Conservation (phyloP, 2,888 invertebrate species). For the Glomeris marginata region DNA sequence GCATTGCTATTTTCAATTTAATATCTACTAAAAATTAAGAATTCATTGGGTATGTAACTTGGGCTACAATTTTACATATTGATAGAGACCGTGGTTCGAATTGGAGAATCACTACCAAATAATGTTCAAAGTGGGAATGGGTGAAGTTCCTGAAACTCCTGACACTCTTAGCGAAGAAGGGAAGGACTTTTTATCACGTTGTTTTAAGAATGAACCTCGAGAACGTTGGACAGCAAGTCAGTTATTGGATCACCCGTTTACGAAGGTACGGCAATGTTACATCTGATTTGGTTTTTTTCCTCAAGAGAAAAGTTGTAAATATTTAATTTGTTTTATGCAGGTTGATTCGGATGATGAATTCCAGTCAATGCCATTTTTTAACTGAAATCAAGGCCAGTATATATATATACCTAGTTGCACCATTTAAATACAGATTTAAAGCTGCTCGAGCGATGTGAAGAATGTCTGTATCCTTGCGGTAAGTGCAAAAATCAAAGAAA, state of each 20-base stretch:
- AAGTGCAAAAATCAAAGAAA: no score
- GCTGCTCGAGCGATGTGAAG: no score
- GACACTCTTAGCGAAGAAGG: slow-evolving; percentile 64
- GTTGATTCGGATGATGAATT: slow-evolving; percentile 11
- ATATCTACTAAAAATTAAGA: no score
- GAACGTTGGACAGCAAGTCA: slow-evolving; percentile 51
- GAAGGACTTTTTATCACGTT: slow-evolving; percentile 55
- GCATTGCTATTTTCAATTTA: no score
- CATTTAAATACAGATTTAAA: no score
- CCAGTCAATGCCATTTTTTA: slow-evolving; percentile 10
- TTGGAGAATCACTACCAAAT: slow-evolving; percentile 88
- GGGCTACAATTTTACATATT: no score
- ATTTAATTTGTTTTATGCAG: neutral
- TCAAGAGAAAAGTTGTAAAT: no score
- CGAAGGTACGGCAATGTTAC: no score
- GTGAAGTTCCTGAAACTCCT: slow-evolving; percentile 63
- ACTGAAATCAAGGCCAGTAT: no score
- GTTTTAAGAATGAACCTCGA: slow-evolving; percentile 68
- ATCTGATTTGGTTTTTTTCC: no score
- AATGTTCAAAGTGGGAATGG: slow-evolving; percentile 91
- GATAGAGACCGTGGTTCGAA: slow-evolving; percentile 78
- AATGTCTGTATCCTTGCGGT: no score
- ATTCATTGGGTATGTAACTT: neutral
- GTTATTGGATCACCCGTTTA: slow-evolving; percentile 58
- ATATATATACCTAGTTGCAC: no score